Conservation (phyloP, 2,888 invertebrate species). For the Cataglyphis rosenhaueri region DNA sequence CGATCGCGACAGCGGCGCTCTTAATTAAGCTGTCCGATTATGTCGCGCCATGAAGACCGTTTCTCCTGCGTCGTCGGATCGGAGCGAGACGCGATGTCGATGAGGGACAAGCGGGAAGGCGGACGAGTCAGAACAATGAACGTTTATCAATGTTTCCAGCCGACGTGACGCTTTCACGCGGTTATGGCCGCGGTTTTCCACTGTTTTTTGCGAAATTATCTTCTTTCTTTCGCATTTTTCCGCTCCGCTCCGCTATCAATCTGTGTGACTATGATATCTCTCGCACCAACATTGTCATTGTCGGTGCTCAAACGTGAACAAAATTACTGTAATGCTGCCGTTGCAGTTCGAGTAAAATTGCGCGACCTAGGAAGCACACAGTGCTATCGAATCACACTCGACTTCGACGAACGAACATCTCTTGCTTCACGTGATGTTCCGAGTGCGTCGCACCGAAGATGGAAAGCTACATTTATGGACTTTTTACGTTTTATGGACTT, state of each 20-base stretch:
- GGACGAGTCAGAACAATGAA: constrained; percentile 44
- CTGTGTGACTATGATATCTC: constrained; percentile 3
- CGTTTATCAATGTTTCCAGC: constrained; percentile 57
- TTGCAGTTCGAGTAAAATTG: constrained; percentile 8
- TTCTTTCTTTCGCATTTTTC: not conserved
- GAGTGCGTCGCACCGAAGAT: not conserved
- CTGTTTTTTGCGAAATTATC: constrained; percentile 36
- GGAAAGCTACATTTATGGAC: constrained; percentile 9
- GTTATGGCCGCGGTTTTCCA: constrained; percentile 15
- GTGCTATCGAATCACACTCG: constrained; percentile 25
- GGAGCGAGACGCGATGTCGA: constrained; percentile 20
- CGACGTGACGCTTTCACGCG: constrained; percentile 44
- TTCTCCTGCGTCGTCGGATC: not conserved
- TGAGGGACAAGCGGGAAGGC: constrained; percentile 1
- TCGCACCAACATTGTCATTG: not conserved
- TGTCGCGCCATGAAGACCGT: not conserved
- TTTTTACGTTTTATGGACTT: not conserved
- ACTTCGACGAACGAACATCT: constrained; percentile 9
- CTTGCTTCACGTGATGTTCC: constrained; percentile 4
- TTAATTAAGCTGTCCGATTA: constrained; percentile 47
- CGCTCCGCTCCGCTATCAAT: constrained; percentile 27
- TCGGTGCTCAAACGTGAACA: not conserved
- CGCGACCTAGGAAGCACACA: not conserved
- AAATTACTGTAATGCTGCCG: constrained; percentile 31
- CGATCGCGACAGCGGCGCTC: constrained; percentile 35